Evolutionary conservation across 2,888 invertebrate species (phyloP).

Genomic region (Eristalinus aeneus): DNA sequence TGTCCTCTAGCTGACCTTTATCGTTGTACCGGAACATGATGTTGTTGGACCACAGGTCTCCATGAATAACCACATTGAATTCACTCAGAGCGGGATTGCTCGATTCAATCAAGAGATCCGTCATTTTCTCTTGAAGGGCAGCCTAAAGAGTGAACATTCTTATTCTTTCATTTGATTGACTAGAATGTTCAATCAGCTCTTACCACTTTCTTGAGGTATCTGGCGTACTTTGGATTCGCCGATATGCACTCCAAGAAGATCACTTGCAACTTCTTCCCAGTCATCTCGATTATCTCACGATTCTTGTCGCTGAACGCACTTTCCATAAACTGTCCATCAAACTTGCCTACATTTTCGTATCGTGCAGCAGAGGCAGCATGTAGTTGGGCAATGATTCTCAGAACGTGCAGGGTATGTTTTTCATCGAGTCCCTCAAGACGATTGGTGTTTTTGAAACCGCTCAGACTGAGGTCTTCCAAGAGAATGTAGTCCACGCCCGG

Average conservation of each 20-base stretch:
- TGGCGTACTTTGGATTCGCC: not conserved
- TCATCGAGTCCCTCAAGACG: slow-evolving; percentile 74
- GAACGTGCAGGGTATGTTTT: slow-evolving; percentile 73
- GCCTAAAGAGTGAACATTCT: not conserved
- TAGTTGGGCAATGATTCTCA: slow-evolving; percentile 76
- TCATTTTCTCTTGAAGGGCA: not conserved
- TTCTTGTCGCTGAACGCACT: slow-evolving; percentile 69
- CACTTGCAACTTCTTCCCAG: not conserved
- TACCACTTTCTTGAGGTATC: not conserved
- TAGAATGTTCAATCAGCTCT: not conserved
- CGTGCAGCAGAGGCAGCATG: slow-evolving; percentile 77
- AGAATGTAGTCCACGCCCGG: slow-evolving; percentile 75
- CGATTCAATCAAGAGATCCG: not conserved
- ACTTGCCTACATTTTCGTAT: slow-evolving; percentile 72
- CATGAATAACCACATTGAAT: slow-evolving; percentile 76
- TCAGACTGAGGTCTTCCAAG: slow-evolving; percentile 76
- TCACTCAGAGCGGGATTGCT: slow-evolving; percentile 39
- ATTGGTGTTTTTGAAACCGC: slow-evolving; percentile 75
- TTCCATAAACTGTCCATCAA: slow-evolving; percentile 42
- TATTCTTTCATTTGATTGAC: not conserved
- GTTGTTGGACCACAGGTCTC: slow-evolving; percentile 78
- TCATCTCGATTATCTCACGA: slow-evolving; percentile 63
- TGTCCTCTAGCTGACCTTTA: slow-evolving; percentile 75
- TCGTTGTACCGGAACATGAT: slow-evolving; percentile 76
- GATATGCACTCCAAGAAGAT: slow-evolving; percentile 34